Conservation (phyloP, 2,888 invertebrate genomes). For the Rhagonycha fulva region DNA sequence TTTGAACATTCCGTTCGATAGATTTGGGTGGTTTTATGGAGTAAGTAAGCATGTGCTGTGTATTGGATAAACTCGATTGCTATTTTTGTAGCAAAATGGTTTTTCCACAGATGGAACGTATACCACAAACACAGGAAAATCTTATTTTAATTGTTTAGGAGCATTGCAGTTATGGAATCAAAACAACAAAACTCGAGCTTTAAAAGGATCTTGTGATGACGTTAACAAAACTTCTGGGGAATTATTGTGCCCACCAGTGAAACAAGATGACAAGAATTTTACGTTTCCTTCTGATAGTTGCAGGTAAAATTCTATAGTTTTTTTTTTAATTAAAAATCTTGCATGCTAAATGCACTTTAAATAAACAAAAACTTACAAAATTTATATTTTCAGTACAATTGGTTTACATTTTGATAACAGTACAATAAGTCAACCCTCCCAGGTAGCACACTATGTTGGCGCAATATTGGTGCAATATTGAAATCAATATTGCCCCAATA, state of each 20-base stretch:
- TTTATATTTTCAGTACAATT: constrained; percentile 51
- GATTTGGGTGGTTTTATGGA: constrained; percentile 84
- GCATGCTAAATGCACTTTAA: too few species aligned
- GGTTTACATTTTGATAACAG: constrained; percentile 74
- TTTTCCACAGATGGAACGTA: constrained; percentile 76
- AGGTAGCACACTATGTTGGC: too few species aligned
- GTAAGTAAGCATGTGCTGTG: constrained; percentile 60
- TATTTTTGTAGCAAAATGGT: constrained; percentile 66
- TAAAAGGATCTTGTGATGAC: constrained; percentile 64
- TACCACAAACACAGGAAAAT: constrained; percentile 74
- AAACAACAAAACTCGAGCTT: constrained; percentile 60
- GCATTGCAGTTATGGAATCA: constrained; percentile 73
- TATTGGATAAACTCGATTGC: neutral
- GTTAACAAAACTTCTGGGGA: constrained; percentile 80
- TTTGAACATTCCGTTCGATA: constrained; percentile 68
- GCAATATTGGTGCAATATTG: too few species aligned
- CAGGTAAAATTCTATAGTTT: constrained; percentile 66
- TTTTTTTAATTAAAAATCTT: too few species aligned
- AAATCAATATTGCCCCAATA: too few species aligned
- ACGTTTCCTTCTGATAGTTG: constrained; percentile 81
- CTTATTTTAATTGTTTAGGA: constrained; percentile 69
- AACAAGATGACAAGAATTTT: constrained; percentile 60
- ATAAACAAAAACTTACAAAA: too few species aligned
- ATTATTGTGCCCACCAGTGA: constrained; percentile 72
- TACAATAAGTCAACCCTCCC: constrained; percentile 61